These are phyloP conservation scores for Macrochelys suwanniensis DNA, from an alignment of 2,797 vertebrate genomes.

Conservation along the genomic window DNA sequence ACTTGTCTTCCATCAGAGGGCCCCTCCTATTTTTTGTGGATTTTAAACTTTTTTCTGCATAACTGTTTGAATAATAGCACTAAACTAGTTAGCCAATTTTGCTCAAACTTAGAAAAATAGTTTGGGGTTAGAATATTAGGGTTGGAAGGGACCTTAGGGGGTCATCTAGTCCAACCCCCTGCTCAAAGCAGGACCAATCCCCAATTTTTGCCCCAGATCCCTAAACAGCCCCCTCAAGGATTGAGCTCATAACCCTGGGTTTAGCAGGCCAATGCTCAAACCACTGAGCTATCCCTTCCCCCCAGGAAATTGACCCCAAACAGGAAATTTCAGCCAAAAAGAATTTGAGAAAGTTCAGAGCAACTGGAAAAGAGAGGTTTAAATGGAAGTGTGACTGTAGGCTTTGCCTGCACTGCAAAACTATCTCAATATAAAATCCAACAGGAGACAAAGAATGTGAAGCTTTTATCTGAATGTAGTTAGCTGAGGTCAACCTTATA, in stretches of 20 bases:
- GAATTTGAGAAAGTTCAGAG: not conserved
- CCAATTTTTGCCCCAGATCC: no score
- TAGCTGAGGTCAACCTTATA: not conserved
- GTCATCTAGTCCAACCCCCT: no score
- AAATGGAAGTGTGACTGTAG: not conserved
- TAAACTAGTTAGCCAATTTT: not conserved
- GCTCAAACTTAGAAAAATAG: not conserved
- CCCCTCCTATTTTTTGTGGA: not conserved
- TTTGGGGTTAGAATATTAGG: not conserved
- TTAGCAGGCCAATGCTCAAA: no score
- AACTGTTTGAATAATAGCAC: not conserved
- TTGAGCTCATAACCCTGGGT: no score
- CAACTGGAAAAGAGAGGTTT: not conserved
- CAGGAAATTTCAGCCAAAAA: not conserved
- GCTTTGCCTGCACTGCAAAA: not conserved
- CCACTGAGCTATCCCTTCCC: no score
- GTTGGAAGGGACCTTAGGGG: no score
- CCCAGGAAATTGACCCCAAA: not conserved
- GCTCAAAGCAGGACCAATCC: no score
- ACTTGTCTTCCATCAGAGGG: fast-evolving
- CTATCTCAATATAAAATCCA: not conserved
- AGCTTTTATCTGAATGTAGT: not conserved
- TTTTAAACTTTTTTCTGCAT: not conserved
- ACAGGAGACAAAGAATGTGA: not conserved
- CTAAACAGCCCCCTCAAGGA: no score